phyloP scores from a whole-genome alignment of 1,140 invertebrate genomes.

The Yoshiicerus persimilis region DNA sequence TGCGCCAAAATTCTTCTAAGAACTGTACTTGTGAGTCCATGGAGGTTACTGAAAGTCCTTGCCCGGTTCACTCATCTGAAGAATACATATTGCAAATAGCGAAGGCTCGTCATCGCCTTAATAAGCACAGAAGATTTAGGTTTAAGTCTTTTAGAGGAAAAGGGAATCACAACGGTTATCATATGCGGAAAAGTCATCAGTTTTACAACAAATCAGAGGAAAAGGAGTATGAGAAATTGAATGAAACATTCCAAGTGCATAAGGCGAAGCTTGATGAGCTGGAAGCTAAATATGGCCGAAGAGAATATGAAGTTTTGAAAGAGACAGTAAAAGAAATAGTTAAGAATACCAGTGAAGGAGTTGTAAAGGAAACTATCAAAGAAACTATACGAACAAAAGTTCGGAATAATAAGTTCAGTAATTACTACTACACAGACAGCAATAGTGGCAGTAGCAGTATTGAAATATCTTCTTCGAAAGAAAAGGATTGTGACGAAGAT shows the following conservation, averaged over 20 bases:
- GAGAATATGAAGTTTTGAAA: neutral
- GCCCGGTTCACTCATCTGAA: neutral
- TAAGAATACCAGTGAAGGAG: neutral
- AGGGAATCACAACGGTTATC: too few species aligned
- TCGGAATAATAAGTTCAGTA: neutral
- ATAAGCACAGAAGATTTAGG: neutral
- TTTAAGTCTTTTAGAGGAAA: neutral
- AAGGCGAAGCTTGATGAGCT: neutral
- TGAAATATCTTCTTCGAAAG: neutral
- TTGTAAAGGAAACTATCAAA: neutral
- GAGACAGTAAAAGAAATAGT: neutral
- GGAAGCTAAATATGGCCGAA: neutral
- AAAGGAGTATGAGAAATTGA: neutral
- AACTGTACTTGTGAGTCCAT: neutral
- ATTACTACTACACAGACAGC: neutral
- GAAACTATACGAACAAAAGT: neutral
- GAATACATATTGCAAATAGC: neutral
- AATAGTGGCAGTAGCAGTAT: neutral
- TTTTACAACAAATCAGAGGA: neutral
- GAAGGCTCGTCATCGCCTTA: neutral
- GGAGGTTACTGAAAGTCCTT: neutral
- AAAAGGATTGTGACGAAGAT: neutral
- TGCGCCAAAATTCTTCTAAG: neutral
- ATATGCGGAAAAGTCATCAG: neutral
- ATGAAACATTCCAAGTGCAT: neutral